These are phyloP conservation scores for Aphelocoma californica DNA, from an alignment of 2,797 vertebrate species.

Conservation along the genomic window DNA sequence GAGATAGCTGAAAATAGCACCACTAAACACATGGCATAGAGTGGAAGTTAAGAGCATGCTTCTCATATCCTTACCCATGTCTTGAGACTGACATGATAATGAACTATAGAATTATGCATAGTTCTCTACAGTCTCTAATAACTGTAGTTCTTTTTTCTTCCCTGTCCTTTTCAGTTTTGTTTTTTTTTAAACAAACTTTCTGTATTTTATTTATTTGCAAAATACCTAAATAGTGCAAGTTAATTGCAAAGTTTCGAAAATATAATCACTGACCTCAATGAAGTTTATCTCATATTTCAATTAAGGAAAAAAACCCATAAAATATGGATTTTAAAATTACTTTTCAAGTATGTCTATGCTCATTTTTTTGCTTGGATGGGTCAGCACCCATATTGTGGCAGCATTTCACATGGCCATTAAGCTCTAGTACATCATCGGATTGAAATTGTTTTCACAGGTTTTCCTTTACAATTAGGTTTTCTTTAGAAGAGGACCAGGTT, in stretches of 20 bases:
- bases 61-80: neutral
- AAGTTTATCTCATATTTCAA: neutral
- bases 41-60: neutral
- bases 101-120: neutral
- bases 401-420: neutral
- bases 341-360: neutral
- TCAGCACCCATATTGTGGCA: neutral
- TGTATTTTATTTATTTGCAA: neutral
- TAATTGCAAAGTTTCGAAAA: neutral
- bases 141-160: neutral
- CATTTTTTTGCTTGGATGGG: neutral
- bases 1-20: neutral
- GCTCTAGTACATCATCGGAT: neutral
- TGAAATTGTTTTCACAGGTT: neutral
- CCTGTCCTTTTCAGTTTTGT: neutral
- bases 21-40: fast-evolving
- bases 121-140: neutral
- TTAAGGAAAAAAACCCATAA: neutral
- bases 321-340: neutral
- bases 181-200: neutral
- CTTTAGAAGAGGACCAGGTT: neutral
- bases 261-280: neutral
- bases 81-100: neutral
- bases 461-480: neutral
- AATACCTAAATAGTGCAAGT: neutral